Percentiles rank a stretch among this genome's conserved stretches.
Evolutionary conservation across 2,113 vertebrate species (phyloP).

Genomic region (Brachypodius melanocephalos): DNA sequence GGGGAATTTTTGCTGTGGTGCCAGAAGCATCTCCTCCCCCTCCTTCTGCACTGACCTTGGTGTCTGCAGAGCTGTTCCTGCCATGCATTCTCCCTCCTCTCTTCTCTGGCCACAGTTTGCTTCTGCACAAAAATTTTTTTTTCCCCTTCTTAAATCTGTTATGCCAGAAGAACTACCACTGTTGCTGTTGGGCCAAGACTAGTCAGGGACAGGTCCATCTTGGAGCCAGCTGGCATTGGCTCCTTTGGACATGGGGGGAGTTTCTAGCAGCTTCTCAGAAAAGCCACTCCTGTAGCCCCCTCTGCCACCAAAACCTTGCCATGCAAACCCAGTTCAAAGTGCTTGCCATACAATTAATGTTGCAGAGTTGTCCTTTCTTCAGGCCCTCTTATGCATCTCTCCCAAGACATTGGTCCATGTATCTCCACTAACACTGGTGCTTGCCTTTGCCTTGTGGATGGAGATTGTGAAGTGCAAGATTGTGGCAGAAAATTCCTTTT

Average conservation of each 20-base stretch:
- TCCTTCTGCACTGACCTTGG: background rate
- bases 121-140: background rate
- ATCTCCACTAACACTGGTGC: background rate
- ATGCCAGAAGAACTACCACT: background rate
- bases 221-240: background rate
- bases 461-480: background rate
- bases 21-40: background rate
- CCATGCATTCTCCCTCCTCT: background rate
- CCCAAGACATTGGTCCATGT: background rate
- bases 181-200: too few relatives aligned
- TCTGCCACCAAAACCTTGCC: background rate
- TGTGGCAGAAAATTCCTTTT: background rate
- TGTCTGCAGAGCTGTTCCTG: background rate
- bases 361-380: background rate
- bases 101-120: background rate
- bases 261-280: background rate
- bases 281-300: background rate
- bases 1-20: background rate
- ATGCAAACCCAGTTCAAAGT: accelerated
- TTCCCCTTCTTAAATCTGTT: background rate
- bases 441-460: background rate
- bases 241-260: background rate
- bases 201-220: background rate
- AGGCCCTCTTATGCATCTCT: background rate
- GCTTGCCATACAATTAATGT: background rate